Evolutionary conservation across 2,888 invertebrate genomes (phyloP).

Genomic region (Sthenelais limicola): DNA sequence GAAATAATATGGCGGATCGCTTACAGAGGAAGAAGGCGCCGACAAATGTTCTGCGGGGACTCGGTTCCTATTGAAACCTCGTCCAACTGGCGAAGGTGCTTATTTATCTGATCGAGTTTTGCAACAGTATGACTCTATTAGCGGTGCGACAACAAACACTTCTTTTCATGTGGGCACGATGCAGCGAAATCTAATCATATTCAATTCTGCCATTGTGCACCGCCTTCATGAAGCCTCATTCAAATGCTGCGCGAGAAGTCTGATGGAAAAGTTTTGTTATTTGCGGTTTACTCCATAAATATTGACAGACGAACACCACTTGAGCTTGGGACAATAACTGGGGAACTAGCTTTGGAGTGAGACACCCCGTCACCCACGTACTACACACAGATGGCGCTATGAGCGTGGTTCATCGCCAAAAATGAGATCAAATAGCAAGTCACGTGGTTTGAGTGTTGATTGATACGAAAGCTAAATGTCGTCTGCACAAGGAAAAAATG

Average conservation of each 20-base stretch:
- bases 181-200: constrained; percentile 5
- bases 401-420: constrained; percentile 9
- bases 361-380: no score
- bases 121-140: constrained; percentile 34
- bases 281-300: constrained; percentile 31
- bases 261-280: constrained; percentile 13
- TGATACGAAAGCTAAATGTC: neutral
- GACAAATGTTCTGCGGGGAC: neutral
- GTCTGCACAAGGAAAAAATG: no score
- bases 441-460: neutral
- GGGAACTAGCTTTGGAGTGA: constrained; percentile 14
- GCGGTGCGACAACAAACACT: neutral
- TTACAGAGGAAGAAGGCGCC: neutral
- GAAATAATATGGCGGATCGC: constrained; percentile 22
- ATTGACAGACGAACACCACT: constrained; percentile 16
- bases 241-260: neutral
- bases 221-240: constrained; percentile 1
- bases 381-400: constrained; percentile 36
- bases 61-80: constrained; percentile 1
- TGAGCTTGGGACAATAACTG: constrained; percentile 21
- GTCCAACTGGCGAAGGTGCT: neutral
- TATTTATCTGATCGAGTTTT: constrained; percentile 25
- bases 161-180: constrained; percentile 11
- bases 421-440: constrained; percentile 21
- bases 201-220: constrained; percentile 7